Evolutionary conservation across 2,797 vertebrate species (phyloP).

Genomic region (Gallinago nigripennis): DNA sequence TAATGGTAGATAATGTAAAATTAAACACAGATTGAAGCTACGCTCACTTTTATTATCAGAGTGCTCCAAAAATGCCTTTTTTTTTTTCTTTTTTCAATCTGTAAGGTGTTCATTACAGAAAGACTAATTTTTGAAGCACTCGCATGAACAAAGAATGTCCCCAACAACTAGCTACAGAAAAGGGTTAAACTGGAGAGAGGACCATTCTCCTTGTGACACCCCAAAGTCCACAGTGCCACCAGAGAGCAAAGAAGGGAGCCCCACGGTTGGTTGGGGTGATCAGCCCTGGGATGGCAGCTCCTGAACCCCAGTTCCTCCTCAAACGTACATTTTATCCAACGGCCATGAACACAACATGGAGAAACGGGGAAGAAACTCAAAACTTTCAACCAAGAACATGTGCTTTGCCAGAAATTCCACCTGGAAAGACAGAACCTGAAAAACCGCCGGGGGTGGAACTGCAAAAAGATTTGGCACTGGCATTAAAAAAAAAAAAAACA

Average conservation of each 20-base stretch:
- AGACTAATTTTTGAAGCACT: not conserved
- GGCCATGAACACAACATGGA: fast-evolving
- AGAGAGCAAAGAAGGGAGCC: not conserved
- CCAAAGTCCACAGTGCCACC: not conserved
- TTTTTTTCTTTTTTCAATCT: not conserved
- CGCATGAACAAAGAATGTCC: fast-evolving
- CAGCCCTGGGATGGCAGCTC: not conserved
- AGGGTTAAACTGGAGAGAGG: not conserved
- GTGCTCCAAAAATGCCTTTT: not conserved
- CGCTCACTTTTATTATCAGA: not conserved
- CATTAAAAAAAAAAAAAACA: not conserved
- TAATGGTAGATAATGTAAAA: not conserved
- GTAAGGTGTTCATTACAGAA: not conserved
- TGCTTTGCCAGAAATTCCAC: not conserved
- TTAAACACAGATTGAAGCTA: not conserved
- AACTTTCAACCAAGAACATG: not conserved
- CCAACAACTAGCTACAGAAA: not conserved
- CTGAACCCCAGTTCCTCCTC: fast-evolving
- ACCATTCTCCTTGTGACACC: not conserved
- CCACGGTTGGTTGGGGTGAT: not conserved
- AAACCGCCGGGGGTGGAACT: not conserved
- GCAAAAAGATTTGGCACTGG: not conserved
- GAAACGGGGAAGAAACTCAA: not conserved
- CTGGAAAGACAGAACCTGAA: not conserved
- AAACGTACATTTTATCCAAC: not conserved